Evolutionary conservation across 37 sponge, comb jelly and placozoan genomes (phyloP).

Genomic region (Lycopodina hypogea): DNA sequence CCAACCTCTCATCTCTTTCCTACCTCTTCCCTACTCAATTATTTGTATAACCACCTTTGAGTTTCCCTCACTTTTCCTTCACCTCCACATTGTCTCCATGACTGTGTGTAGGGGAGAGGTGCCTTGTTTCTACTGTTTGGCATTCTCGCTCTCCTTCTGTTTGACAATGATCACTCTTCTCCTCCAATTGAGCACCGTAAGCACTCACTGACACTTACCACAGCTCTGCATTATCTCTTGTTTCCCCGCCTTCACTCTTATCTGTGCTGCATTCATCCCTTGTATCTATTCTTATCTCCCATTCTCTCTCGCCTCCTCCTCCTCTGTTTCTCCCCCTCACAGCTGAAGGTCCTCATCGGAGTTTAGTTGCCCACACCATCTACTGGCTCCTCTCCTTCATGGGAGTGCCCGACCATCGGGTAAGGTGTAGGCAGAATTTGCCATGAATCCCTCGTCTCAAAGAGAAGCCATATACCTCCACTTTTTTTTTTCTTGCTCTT

Average conservation of each 20-base stretch:
- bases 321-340: background rate
- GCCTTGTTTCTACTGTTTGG: constrained; percentile 70
- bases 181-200: constrained; percentile 75
- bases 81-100: background rate
- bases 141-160: constrained; percentile 67
- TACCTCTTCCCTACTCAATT: too few species aligned
- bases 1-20: background rate
- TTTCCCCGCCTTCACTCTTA: background rate
- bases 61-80: background rate
- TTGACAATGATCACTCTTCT: constrained; percentile 86
- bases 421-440: constrained; percentile 3
- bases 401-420: constrained; percentile 96
- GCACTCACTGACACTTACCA: background rate
- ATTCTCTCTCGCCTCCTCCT: background rate
- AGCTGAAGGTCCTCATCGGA: constrained; percentile 81
- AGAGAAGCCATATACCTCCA: too few species aligned
- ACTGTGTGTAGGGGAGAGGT: constrained; percentile 58
- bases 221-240: background rate
- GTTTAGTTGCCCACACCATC: constrained; percentile 60
- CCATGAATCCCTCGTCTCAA: too few species aligned
- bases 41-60: background rate
- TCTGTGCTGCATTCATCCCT: background rate
- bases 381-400: constrained; percentile 67
- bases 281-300: too few species aligned
- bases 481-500: background rate